Percentiles rank a stretch among this genome's conserved stretches.
Conservation (phyloP, 2,113 vertebrate species). For the Glaucomys volans region DNA sequence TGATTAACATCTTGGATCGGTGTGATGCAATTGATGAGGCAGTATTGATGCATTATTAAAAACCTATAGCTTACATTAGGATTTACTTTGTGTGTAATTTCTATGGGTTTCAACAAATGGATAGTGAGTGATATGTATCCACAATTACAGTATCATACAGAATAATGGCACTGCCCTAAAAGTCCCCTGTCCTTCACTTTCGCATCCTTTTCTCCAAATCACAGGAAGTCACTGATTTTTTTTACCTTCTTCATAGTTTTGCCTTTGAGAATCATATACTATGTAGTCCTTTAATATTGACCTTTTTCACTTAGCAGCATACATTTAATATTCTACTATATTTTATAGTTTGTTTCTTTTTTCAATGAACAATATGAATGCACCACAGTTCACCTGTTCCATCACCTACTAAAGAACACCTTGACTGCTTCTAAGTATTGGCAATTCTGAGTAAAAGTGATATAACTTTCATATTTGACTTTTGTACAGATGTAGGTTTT, state of each 20-base stretch:
- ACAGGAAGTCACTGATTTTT: background rate
- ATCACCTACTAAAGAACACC: background rate
- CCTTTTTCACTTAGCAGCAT: no score
- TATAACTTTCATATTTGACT: background rate
- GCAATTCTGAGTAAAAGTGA: no score
- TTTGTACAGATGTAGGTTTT: no score
- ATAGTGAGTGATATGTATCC: background rate
- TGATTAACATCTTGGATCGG: background rate
- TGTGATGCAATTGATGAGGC: background rate
- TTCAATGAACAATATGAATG: background rate
- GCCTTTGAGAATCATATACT: no score
- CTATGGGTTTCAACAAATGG: background rate
- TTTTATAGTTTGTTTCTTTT: background rate
- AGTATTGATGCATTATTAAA: background rate
- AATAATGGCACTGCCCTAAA: background rate
- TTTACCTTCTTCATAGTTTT: no score
- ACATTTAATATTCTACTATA: no score
- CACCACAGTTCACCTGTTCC: background rate
- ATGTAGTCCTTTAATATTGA: no score
- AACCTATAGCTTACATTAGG: background rate
- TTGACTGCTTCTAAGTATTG: background rate
- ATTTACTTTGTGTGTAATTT: background rate
- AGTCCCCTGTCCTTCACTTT: background rate
- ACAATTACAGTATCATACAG: background rate
- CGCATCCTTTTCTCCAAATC: background rate